Conservation (phyloP, 2,797 vertebrate species). For the Pseudopleuronectes americanus region DNA sequence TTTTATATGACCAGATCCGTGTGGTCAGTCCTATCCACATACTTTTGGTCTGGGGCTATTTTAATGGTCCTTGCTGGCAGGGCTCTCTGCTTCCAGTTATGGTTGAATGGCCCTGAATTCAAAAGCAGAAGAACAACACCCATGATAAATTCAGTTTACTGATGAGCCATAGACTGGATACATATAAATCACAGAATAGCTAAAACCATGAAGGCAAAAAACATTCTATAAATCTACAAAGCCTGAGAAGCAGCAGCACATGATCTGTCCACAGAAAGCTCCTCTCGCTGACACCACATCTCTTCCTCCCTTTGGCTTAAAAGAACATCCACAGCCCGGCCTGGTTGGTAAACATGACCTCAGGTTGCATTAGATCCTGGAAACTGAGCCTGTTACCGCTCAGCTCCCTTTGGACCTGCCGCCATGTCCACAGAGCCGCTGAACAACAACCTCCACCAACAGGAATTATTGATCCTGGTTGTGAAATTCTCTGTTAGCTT, state of each 20-base stretch:
- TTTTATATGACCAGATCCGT: slow-evolving; percentile 33
- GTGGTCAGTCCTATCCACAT: too few relatives aligned
- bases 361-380: slow-evolving; percentile 35
- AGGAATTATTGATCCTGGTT: slow-evolving; percentile 34
- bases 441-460: slow-evolving; percentile 6
- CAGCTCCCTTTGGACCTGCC: slow-evolving; percentile 29
- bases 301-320: too few relatives aligned
- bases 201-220: too few relatives aligned
- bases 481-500: neutral
- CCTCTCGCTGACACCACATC: slow-evolving; percentile 1
- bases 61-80: too few relatives aligned
- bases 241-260: slow-evolving; percentile 7
- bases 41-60: too few relatives aligned
- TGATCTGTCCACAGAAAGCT: slow-evolving; percentile 22
- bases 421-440: slow-evolving; percentile 30
- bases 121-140: neutral
- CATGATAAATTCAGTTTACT: too few relatives aligned
- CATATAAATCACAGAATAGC: too few relatives aligned
- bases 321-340: neutral
- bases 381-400: slow-evolving; percentile 31
- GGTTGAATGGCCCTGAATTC: too few relatives aligned
- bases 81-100: too few relatives aligned
- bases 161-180: too few relatives aligned
- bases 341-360: slow-evolving; percentile 45
- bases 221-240: too few relatives aligned